Evolutionary conservation across 2,113 vertebrate species (phyloP).

Genomic region (Phalacrocorax aristotelis): DNA sequence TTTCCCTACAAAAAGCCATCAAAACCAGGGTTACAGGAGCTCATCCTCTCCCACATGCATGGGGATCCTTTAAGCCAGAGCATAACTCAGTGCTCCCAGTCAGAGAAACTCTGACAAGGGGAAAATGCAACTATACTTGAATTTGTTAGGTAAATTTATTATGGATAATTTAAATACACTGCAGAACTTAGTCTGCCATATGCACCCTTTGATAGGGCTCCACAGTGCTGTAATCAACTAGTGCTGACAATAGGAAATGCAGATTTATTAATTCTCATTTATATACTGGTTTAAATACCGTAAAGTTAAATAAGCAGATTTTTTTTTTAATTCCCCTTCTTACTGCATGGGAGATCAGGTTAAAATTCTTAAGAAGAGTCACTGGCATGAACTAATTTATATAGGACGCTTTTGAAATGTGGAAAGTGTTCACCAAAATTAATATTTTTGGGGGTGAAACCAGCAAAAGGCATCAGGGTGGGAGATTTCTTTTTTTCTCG

Average conservation of each 20-base stretch:
- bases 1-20: not conserved
- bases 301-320: constrained; percentile 35
- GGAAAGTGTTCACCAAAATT: not conserved
- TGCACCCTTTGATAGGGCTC: constrained; percentile 29
- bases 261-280: constrained; percentile 56
- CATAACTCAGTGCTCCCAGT: not conserved
- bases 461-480: not conserved
- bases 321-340: constrained; percentile 4
- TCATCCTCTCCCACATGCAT: not conserved
- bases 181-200: constrained; percentile 3
- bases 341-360: constrained; percentile 24
- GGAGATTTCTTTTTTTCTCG: not conserved
- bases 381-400: not conserved
- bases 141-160: constrained; percentile 55
- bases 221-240: constrained; percentile 36
- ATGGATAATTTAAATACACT: constrained; percentile 29
- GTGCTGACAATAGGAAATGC: constrained; percentile 42
- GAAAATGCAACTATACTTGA: constrained; percentile 1
- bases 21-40: not conserved
- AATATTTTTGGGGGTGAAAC: not conserved
- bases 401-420: not conserved
- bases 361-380: constrained; percentile 20
- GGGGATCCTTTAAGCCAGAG: not conserved
- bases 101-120: not conserved
- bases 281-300: constrained; percentile 34